Evolutionary conservation across 2,113 vertebrate species (phyloP).

Genomic region (Oryctolagus cuniculus): mOryCun1.1 NC_091444.1:6250501-6251000

Average conservation of each 20-base stretch:
- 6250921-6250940: neutral
- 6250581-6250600: neutral
- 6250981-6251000: neutral
- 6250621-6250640: neutral
- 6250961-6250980: neutral
- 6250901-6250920: neutral
- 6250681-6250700: neutral
- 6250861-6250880: neutral
- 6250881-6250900: neutral
- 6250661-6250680: neutral
- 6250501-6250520: neutral
- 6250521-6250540: neutral
- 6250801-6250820: accelerated
- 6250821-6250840: neutral
- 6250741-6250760: neutral
- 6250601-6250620: accelerated
- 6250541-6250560: neutral
- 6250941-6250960: neutral
- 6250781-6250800: accelerated
- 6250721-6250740: neutral
- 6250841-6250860: accelerated
- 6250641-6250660: neutral
- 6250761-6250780: neutral
- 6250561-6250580: neutral
- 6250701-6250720: neutral